Base-by-base conservation (phyloP, 2,888 invertebrate species). In the Acrobasis repandana region DNA sequence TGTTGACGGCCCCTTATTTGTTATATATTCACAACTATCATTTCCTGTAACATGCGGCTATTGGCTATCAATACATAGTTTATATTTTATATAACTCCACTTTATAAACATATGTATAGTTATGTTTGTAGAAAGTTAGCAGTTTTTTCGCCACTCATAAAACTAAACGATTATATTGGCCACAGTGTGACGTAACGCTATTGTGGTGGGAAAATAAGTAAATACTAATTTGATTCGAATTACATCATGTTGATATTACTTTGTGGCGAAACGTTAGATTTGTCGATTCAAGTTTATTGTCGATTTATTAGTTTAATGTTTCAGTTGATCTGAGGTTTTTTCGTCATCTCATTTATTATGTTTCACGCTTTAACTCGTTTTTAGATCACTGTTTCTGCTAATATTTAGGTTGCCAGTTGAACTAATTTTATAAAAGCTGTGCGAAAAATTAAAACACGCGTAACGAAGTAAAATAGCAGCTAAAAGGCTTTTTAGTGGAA, bases 11-110 rank as follows among this genome's bases (percentile, higher is more conserved):
- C n/a, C n/a, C n/a, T n/a, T n/a, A n/a, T n/a, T n/a, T n/a, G n/a
- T n/a, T n/a, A n/a, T 3, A 20, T 20, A 20, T 20, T 20, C 6
- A 28, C 28, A 28, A 28, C 6, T 28, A 28, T 9, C 11, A 50
- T 51, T 51, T 51, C 51, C 51, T 33, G 33, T 11, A 3, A 6
- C n/a, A 51, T 20, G 4, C 2, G 48, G 14, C 20, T 28, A 1
- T 28, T 14, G 1, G 51, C 51, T 33, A n/a, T 8, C 28, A 28
- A 28, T 33, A 33, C 33, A 33, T 33, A 28, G 51, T 76, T 76
- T 76, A 76, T 74, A 72, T 67, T 71, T 76, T 76, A 76, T 73
- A 73, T 74, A 76, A 76, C 72, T 65, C 63, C 61, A 66, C 64
- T 61, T 51, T 51, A 51, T 51, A 51, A 10, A 43, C n/a, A 43